A percentile compares a stretch with the other conserved stretches of the same genome.
These are phyloP conservation scores for Drosophila subquinaria DNA, from an alignment of 2,888 invertebrate species.

Conservation along the genomic window DNA sequence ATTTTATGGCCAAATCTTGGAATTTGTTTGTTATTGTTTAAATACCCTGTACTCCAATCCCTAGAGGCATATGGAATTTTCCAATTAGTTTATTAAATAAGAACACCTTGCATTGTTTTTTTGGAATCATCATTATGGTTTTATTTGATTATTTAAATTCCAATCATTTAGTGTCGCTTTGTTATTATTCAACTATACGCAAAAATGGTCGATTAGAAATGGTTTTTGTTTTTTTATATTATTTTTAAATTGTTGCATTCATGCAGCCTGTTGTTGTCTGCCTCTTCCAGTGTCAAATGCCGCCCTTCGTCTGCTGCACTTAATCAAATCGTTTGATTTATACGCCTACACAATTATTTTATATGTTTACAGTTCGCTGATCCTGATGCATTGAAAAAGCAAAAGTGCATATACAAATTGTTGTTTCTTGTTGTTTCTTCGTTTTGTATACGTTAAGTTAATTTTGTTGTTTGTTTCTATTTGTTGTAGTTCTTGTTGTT, in stretches of 20 bases:
- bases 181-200: constrained; percentile 75
- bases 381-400: constrained; percentile 48
- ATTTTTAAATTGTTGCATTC: constrained; percentile 39
- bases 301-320: constrained; percentile 33
- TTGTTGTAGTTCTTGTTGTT: constrained; percentile 28
- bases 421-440: constrained; percentile 35
- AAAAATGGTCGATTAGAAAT: constrained; percentile 77
- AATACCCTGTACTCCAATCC: constrained; percentile 1
- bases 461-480: constrained; percentile 39
- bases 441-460: constrained; percentile 46
- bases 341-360: constrained; percentile 44
- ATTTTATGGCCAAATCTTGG: constrained; percentile 15
- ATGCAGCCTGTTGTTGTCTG: constrained; percentile 23
- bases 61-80: background rate
- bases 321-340: constrained; percentile 45
- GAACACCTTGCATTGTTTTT: constrained; percentile 20
- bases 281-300: constrained; percentile 15
- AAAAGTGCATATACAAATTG: constrained; percentile 62
- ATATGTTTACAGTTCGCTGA: constrained; percentile 49
- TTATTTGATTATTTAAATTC: constrained; percentile 77
- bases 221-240: constrained; percentile 19
- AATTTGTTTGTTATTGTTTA: constrained; percentile 15
- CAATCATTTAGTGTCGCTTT: constrained; percentile 68
- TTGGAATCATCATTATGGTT: constrained; percentile 65
- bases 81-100: background rate